phyloP scores from a whole-genome alignment of 2,888 invertebrate genomes.

The Eretmocerus hayati region DNA sequence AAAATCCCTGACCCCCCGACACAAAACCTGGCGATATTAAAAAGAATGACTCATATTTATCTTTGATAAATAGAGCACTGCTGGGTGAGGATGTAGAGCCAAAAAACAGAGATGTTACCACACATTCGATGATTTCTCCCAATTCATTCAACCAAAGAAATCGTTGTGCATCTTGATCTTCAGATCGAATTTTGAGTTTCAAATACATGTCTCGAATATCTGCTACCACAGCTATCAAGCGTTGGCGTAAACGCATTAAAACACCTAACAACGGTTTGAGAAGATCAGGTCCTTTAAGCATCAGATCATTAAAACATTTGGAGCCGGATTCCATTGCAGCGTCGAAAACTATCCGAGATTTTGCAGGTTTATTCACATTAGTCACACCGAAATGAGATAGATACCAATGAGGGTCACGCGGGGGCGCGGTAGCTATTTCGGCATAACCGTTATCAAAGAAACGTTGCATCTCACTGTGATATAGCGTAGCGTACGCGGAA shows the following conservation, averaged over 20 bases:
- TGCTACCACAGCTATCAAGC: no score
- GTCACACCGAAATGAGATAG: neutral
- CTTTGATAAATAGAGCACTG: no score
- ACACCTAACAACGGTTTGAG: neutral
- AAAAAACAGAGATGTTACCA: no score
- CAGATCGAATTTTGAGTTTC: no score
- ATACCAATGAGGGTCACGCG: neutral
- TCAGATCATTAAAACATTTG: neutral
- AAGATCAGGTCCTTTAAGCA: neutral
- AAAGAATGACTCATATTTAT: no score
- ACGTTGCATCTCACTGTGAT: neutral
- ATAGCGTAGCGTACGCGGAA: neutral
- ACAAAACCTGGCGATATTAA: no score
- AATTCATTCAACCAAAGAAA: no score
- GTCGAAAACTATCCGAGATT: neutral
- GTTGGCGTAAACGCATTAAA: neutral
- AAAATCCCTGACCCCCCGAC: no score
- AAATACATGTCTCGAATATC: no score
- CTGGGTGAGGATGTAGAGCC: no score
- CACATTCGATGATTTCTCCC: no score
- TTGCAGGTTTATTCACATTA: neutral
- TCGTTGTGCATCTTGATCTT: no score
- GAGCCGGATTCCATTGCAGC: neutral
- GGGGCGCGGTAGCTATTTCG: neutral
- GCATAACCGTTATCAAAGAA: neutral